These are phyloP conservation scores for Chloebia gouldiae DNA, from an alignment of 2,113 vertebrate species.

Conservation along the genomic window DNA sequence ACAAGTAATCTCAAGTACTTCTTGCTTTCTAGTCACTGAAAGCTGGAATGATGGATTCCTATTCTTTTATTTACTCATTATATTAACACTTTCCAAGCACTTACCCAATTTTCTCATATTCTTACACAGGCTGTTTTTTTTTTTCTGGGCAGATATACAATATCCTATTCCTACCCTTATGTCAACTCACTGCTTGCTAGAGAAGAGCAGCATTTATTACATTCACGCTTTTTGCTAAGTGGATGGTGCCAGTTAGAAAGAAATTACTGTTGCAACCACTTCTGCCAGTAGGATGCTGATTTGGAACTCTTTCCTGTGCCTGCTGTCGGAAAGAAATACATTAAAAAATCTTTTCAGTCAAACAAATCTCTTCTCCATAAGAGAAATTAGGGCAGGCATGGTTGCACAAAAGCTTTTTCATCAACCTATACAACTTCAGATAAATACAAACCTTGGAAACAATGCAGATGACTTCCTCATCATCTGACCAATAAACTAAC, in stretches of 20 bases:
- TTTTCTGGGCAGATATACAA: neutral
- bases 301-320: neutral
- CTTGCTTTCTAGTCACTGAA: neutral
- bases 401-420: neutral
- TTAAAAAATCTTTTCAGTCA: neutral
- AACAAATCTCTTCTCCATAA: neutral
- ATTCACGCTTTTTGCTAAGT: neutral
- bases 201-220: neutral
- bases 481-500: neutral
- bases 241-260: neutral
- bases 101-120: neutral
- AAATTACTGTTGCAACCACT: neutral
- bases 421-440: neutral
- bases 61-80: neutral
- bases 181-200: neutral
- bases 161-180: neutral
- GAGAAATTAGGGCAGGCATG: neutral
- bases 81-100: neutral
- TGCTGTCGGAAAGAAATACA: neutral
- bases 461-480: neutral
- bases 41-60: neutral
- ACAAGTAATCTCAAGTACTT: neutral
- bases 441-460: neutral
- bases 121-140: rapidly evolving
- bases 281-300: neutral